Percentiles rank a stretch among this genome's conserved stretches.
Evolutionary conservation across 2,888 invertebrate species (phyloP).

Genomic region (Penaeus monodon): DNA sequence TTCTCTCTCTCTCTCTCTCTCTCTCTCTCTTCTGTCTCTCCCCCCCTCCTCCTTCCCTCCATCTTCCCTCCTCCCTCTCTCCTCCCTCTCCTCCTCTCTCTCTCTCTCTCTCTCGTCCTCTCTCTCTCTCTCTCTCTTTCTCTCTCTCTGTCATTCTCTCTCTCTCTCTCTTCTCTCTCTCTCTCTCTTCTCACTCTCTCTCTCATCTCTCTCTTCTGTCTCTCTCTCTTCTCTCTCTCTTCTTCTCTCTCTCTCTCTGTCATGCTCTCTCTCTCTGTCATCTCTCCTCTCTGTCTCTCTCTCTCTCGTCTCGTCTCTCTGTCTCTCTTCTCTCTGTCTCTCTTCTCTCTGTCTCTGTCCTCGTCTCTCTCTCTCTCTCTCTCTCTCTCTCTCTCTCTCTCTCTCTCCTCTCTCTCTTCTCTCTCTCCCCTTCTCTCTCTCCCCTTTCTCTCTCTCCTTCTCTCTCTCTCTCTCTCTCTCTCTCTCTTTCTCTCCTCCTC

Average conservation of each 20-base stretch:
- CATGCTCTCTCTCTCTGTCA: not conserved
- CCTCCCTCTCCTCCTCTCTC: not conserved
- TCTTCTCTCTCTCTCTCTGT: not conserved
- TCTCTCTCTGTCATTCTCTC: not conserved
- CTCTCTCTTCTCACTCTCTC: not conserved
- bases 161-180: not conserved
- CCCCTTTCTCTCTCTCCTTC: too few species aligned
- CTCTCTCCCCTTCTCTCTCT: too few species aligned
- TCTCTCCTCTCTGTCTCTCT: conserved; percentile 4
- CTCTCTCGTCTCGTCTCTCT: conserved; percentile 6
- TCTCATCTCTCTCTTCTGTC: not conserved
- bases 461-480: too few species aligned
- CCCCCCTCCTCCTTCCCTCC: not conserved
- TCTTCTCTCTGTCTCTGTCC: too few species aligned
- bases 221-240: not conserved
- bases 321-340: not conserved
- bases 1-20: too few species aligned
- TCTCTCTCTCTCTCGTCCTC: too few species aligned
- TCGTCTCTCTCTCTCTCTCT: too few species aligned
- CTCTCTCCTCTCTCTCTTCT: too few species aligned
- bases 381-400: too few species aligned
- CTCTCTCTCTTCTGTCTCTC: not conserved
- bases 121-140: not conserved
- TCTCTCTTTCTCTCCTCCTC: too few species aligned
- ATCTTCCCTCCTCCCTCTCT: not conserved